Evolutionary conservation across 2,888 invertebrate species (phyloP).

Genomic region (Desoria tigrina): DNA sequence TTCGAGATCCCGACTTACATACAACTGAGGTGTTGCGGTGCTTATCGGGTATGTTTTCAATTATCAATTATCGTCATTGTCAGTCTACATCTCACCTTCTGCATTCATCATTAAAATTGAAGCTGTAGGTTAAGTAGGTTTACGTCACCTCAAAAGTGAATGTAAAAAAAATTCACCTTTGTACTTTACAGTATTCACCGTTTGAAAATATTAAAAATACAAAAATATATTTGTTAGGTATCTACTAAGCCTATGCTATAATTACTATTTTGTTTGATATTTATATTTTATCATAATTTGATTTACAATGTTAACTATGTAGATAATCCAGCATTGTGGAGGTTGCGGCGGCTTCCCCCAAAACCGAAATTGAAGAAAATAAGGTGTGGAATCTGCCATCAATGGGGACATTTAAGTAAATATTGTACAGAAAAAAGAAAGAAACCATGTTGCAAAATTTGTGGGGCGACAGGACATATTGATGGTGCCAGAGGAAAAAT

Average conservation of each 20-base stretch:
- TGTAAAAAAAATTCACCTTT: too few relatives aligned
- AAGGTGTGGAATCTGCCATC: slow-evolving; percentile 30
- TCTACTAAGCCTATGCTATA: slow-evolving; percentile 13
- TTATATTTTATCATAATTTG: neutral
- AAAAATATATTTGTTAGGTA: too few relatives aligned
- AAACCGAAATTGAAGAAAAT: neutral
- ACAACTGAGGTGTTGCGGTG: neutral
- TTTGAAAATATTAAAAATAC: too few relatives aligned
- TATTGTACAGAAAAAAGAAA: slow-evolving; percentile 31
- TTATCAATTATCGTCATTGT: too few relatives aligned
- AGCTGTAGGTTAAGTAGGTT: too few relatives aligned
- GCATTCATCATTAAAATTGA: too few relatives aligned
- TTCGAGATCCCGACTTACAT: slow-evolving; percentile 13
- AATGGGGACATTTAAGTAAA: slow-evolving; percentile 25
- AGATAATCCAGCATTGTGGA: neutral
- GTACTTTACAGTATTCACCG: too few relatives aligned
- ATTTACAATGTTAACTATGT: neutral
- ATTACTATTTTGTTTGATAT: neutral
- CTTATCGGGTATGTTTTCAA: neutral
- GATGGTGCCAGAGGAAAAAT: slow-evolving; percentile 19
- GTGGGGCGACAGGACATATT: slow-evolving; percentile 29
- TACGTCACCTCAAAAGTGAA: too few relatives aligned
- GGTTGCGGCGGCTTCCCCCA: neutral
- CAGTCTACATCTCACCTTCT: too few relatives aligned
- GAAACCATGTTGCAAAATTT: slow-evolving; percentile 23